Conservation (phyloP, 1,140 invertebrate species). For the Drosophila pandora region DNA sequence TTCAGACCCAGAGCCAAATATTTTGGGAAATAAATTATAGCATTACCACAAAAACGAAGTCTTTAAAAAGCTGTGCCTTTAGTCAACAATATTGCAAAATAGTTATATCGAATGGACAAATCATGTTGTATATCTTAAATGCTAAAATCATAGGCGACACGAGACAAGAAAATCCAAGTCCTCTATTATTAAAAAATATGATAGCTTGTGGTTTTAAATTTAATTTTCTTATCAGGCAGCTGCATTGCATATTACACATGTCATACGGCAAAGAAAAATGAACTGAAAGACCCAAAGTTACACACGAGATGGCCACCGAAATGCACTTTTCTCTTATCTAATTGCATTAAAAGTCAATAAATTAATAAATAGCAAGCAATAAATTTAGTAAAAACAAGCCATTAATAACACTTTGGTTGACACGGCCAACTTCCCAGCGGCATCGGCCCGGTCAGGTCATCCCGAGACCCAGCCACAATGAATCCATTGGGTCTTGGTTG, state of each 20-base stretch:
- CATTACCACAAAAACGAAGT: not conserved
- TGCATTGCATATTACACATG: constrained; percentile 55
- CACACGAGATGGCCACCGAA: constrained; percentile 35
- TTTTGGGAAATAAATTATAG: not conserved
- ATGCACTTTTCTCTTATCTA: constrained; percentile 80
- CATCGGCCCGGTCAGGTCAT: constrained; percentile 58
- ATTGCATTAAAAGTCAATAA: constrained; percentile 81
- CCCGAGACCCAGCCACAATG: constrained; percentile 19
- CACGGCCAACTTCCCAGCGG: constrained; percentile 34
- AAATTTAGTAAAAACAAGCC: constrained; percentile 82
- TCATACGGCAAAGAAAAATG: constrained; percentile 66
- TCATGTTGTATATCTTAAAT: not conserved
- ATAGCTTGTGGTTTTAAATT: constrained; percentile 24
- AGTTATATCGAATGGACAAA: not conserved
- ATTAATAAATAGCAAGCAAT: constrained; percentile 81
- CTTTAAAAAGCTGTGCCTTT: not conserved
- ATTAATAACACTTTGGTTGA: constrained; percentile 82
- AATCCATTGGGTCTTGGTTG: constrained; percentile 20
- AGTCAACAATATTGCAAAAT: not conserved
- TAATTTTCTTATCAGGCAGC: constrained; percentile 59
- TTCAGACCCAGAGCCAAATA: constrained; percentile 1
- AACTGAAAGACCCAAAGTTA: constrained; percentile 20
- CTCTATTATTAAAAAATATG: not conserved
- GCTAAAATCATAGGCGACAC: too few species aligned
- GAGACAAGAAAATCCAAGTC: not conserved